phyloP scores from a whole-genome alignment of 2,113 vertebrate species.

The Stegastes partitus region DNA sequence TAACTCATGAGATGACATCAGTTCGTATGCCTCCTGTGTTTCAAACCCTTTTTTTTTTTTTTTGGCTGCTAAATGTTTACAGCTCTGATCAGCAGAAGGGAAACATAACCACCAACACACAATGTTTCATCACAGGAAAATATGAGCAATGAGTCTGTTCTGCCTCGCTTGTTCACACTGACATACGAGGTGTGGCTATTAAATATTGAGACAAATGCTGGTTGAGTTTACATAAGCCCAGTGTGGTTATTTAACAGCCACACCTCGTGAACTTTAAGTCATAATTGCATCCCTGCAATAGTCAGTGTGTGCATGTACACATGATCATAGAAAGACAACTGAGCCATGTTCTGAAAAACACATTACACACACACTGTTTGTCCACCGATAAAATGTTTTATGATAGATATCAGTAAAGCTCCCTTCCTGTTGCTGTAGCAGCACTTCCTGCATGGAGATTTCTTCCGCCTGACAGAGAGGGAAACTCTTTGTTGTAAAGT shows the following conservation, averaged over 20 bases:
- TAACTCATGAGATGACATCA: not conserved
- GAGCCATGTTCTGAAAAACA: conserved; percentile 37
- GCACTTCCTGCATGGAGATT: conserved; percentile 71
- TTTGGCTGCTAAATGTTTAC: not conserved
- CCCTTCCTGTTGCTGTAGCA: conserved; percentile 73
- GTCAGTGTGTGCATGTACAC: not conserved
- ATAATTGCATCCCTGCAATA: conserved; percentile 22
- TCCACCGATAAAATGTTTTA: conserved; percentile 56
- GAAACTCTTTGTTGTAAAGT: conserved; percentile 72
- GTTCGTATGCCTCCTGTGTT: not conserved
- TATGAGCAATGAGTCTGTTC: not conserved
- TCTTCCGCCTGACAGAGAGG: conserved; percentile 41
- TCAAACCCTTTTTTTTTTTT: not conserved
- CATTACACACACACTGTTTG: conserved; percentile 51
- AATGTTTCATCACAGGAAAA: conserved; percentile 21
- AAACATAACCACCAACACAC: not conserved
- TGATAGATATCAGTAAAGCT: conserved; percentile 72
- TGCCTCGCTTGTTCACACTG: conserved; percentile 22
- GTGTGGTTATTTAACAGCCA: too few species aligned
- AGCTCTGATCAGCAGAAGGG: not conserved
- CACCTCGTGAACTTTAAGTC: conserved; percentile 12
- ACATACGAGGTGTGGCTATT: not conserved
- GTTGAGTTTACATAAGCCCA: too few species aligned
- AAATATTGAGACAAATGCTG: too few species aligned
- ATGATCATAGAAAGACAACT: conserved; percentile 18